Conservation (phyloP, 2,888 invertebrate species). For the Ectropis crepuscularia region DNA sequence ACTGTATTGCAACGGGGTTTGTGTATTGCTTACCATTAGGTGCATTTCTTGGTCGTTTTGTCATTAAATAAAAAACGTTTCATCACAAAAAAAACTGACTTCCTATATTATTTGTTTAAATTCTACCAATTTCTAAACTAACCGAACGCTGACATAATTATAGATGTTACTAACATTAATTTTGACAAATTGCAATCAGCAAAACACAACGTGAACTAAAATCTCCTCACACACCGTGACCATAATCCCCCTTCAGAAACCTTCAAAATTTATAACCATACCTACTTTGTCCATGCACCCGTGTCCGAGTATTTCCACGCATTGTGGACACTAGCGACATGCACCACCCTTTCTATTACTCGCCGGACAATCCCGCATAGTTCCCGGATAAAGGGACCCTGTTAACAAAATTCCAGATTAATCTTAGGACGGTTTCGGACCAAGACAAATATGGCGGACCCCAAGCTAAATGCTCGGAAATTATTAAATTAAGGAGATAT, state of each 20-base stretch:
- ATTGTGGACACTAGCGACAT: conserved; percentile 48
- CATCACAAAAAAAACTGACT: no score
- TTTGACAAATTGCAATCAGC: no score
- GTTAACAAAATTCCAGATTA: conserved; percentile 76
- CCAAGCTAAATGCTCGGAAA: conserved; percentile 74
- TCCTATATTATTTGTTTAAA: no score
- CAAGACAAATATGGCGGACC: conserved; percentile 79
- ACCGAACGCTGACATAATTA: no score
- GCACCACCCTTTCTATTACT: conserved; percentile 46
- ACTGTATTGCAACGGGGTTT: no score
- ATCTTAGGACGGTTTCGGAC: conserved; percentile 75
- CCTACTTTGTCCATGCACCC: conserved; percentile 44
- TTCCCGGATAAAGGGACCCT: conserved; percentile 54
- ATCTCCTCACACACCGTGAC: conserved; percentile 28
- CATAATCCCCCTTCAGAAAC: conserved; percentile 38
- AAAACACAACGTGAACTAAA: conserved; percentile 1
- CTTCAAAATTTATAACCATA: conserved; percentile 44
- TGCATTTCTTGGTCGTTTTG: no score
- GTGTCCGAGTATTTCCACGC: conserved; percentile 53
- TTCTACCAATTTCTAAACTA: no score
- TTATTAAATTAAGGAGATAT: conserved; percentile 78
- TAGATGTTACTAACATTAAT: no score
- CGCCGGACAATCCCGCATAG: conserved; percentile 31
- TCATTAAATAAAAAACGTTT: no score
- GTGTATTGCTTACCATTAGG: no score